A percentile compares a stretch with the other conserved stretches of the same genome.
phyloP scores from a whole-genome alignment of 2,113 vertebrate genomes.

The Barnardius zonarius region DNA sequence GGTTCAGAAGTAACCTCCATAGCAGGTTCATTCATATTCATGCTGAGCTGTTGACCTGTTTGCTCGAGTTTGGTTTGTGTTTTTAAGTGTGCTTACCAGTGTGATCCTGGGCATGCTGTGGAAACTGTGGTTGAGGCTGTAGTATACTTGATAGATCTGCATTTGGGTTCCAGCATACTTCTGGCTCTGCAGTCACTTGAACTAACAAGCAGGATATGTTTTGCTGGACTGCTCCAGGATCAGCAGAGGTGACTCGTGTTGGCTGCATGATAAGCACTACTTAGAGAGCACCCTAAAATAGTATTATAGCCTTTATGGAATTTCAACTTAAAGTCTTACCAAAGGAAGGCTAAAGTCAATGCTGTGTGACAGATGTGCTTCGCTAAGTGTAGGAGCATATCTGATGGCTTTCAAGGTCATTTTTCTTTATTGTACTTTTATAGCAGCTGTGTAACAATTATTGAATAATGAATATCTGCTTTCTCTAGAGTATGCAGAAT shows the following conservation, averaged over 20 bases:
- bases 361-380: background rate
- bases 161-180: background rate
- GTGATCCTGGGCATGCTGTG: background rate
- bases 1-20: background rate
- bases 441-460: background rate
- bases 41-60: background rate
- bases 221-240: background rate
- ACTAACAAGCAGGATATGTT: background rate
- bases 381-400: background rate
- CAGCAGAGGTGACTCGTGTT: background rate
- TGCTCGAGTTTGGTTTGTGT: background rate
- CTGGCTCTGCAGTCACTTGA: background rate
- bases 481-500: constrained; percentile 22
- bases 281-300: background rate
- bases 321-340: background rate
- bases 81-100: background rate
- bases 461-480: constrained; percentile 24
- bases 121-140: background rate
- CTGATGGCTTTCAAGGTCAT: background rate
- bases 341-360: background rate
- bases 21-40: background rate
- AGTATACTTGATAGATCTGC: background rate
- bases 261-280: background rate
- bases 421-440: constrained; percentile 9
- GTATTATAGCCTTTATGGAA: background rate